Evolutionary conservation across 1,140 invertebrate species (phyloP), one percentile per base, ranked within the genome.

Genomic region (Rhynchophorus ferrugineus): DNA sequence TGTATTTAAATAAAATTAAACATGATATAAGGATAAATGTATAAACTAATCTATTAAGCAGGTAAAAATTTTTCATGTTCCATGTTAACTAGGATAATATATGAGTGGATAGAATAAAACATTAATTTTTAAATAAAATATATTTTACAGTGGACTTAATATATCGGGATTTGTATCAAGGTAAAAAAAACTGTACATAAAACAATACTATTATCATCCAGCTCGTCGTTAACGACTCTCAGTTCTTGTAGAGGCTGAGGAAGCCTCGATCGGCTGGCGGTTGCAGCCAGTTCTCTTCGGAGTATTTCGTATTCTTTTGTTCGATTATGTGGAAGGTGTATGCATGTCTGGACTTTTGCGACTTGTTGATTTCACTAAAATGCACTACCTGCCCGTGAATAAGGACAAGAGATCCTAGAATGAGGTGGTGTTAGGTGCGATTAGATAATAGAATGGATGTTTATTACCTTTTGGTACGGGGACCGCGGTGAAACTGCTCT

Each of bases 321-420:
- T 98, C 95, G 44, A 91, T 79, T 0, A 96, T 78, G 70, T 99
- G 95, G 69, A 95, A 97, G 3, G 95, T 97, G 70, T 98, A 98
- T 2, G 89, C 90, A 59, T 94, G 87, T 45, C 95, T 78, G n/a
- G 90, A 85, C 44, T 82, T 80, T 1, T 78, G 62, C 0, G 91
- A 95, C 45, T 74, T 81, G 69, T 98, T 99, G 5, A 77, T 70
- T 35, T 88, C 85, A 65, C 94, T 98, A 65, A 85, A 88, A 66
- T 98, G 95, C 1, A 97, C 85, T 1, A 98, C 91, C 67, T 89
- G 81, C 0, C 94, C 94, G 63, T 98, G 85, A 41, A 99, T 86
- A 3, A 98, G 64, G 37, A 98, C 82, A 54, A 88, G 84, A 1
- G 87, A 81, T 33, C 95, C 90, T 92, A 68, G 18, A 70, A 71